Conservation (phyloP, 2,797 vertebrate genomes). For the Hoplostethus mediterraneus region DNA sequence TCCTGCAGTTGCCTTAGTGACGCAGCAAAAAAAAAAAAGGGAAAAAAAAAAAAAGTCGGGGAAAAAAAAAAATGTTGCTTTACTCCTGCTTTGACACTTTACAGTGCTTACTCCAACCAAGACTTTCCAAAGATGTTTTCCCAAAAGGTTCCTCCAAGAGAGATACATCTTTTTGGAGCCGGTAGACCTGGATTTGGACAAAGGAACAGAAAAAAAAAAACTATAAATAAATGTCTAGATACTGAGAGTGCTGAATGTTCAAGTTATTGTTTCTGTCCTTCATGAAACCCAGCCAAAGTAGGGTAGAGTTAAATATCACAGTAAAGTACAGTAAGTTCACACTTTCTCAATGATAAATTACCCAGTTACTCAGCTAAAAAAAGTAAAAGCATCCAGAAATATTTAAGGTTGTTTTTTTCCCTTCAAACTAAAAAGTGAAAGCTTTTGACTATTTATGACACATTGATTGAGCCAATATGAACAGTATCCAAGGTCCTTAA, state of each 20-base stretch:
- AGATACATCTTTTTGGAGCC: constrained; percentile 41
- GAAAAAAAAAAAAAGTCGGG: too few relatives aligned
- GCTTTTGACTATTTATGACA: constrained; percentile 37
- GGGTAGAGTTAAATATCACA: constrained; percentile 43
- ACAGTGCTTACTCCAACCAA: constrained; percentile 36
- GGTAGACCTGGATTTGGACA: constrained; percentile 41
- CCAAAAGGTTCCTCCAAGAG: constrained; percentile 19
- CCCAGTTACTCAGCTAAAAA: constrained; percentile 48
- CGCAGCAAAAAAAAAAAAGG: constrained; percentile 33
- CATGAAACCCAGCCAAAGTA: constrained; percentile 37
- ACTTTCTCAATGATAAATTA: constrained; percentile 54
- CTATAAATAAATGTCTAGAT: constrained; percentile 69
- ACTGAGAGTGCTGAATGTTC: constrained; percentile 64
- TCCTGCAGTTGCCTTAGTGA: constrained; percentile 42
- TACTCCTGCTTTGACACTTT: constrained; percentile 33
- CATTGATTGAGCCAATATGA: constrained; percentile 32
- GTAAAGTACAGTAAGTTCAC: constrained; percentile 28
- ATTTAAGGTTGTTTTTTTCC: constrained; percentile 40
- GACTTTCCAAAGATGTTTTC: constrained; percentile 37
- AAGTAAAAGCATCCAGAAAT: constrained; percentile 44
- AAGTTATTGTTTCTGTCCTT: constrained; percentile 36
- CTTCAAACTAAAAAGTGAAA: too few relatives aligned
- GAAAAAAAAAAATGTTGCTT: constrained; percentile 33
- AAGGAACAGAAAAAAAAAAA: constrained; percentile 54
- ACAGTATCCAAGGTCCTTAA: constrained; percentile 6